Evolutionary conservation across 2,888 invertebrate genomes (phyloP), one percentile per base, ranked within the genome.

Genomic region (Coenonympha arcania): DNA sequence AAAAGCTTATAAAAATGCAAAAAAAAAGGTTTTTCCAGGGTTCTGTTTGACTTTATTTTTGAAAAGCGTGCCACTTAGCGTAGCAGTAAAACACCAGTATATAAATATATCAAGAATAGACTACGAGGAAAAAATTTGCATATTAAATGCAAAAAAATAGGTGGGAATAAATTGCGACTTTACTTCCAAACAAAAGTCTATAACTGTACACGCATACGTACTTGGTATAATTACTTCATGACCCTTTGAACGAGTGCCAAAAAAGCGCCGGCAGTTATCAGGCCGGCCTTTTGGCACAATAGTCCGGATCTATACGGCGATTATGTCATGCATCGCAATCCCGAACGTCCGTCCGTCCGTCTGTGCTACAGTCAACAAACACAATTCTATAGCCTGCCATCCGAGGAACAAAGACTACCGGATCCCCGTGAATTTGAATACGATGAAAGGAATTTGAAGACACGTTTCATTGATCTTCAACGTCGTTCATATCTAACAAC

Each of bases 271-370:
- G 65, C 67, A 65, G 69, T 68, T 66, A 68, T 65, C 64, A 69
- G 62, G 64, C 65, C 69, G 61, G 67, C 58, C 64, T 69, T 74
- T 80, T 85, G 84, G 85, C 85, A 83, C 79, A 71, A 61, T 73
- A 69, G 76, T 73, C 76, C 77, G 82, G 79, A 82, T 84, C 79
- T 74, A 78, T 74, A 64, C 61, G 69, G 79, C 71, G 84, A 81
- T 86, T 85, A 82, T 85, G 84, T 86, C 85, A 86, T 81, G 76
- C 78, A 70, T 66, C 70, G 69, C 72, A 66, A 74, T 78, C 73
- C 66, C 64, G 64, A 71, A 69, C 65, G 62, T 66, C 67, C 67
- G 72, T 77, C 26, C 42, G 50, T 77, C 26, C 42, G 50, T 54
- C 74, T 75, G 67, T 76, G 73, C 69, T 66, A 67, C 69, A 64